These are phyloP conservation scores for Sander vitreus DNA, from an alignment of 2,113 vertebrate species.

Conservation along the genomic window DNA sequence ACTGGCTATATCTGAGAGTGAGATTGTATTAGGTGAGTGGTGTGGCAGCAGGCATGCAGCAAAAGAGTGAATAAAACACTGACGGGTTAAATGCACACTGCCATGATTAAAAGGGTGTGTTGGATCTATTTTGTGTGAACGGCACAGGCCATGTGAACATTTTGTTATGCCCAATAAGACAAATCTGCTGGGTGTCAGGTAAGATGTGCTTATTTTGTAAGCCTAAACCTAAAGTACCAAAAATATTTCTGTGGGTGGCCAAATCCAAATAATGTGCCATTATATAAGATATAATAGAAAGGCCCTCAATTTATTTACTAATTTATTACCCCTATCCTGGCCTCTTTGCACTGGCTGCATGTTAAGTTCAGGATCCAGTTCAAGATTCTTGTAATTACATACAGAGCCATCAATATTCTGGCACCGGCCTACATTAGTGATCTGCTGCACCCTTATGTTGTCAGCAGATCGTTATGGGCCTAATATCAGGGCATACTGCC, in stretches of 20 bases:
- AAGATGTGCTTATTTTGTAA: background rate
- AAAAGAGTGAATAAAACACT: background rate
- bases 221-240: background rate
- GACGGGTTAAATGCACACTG: background rate
- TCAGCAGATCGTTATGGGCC: no score
- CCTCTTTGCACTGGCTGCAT: no score
- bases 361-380: no score
- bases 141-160: background rate
- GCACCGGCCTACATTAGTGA: no score
- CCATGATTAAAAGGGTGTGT: background rate
- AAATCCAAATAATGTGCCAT: background rate
- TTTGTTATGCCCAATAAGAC: background rate
- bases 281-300: background rate
- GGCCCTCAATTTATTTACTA: no score
- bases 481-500: no score
- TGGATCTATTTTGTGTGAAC: background rate
- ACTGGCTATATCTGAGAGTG: background rate
- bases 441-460: no score
- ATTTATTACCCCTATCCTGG: no score
- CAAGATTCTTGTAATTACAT: no score
- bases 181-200: background rate
- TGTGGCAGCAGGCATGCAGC: background rate
- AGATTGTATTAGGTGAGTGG: background rate
- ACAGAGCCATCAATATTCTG: no score
- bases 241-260: no score